phyloP scores from a whole-genome alignment of 2,797 vertebrate genomes.

The Paramormyrops hopkinsi region DNA sequence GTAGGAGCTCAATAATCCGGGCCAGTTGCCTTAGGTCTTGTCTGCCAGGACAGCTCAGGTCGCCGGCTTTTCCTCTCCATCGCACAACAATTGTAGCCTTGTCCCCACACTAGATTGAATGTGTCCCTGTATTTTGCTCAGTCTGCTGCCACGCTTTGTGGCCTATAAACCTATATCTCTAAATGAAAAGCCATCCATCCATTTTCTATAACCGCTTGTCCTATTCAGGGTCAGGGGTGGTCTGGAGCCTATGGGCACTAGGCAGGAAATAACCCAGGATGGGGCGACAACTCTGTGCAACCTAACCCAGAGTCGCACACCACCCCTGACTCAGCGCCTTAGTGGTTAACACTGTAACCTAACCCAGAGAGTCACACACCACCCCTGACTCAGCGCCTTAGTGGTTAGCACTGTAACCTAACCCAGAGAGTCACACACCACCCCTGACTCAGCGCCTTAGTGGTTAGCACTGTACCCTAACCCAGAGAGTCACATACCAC shows the following conservation, averaged over 20 bases:
- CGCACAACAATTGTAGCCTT: slow-evolving; percentile 4
- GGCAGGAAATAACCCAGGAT: neutral
- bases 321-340: neutral
- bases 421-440: neutral
- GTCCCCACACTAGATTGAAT: neutral
- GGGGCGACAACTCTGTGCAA: neutral
- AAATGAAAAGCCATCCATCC: neutral
- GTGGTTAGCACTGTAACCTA: neutral
- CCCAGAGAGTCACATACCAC: neutral
- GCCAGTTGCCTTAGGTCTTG: neutral
- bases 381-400: neutral
- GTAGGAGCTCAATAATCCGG: neutral
- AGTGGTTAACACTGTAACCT: neutral
- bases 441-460: neutral
- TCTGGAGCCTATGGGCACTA: neutral
- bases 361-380: neutral
- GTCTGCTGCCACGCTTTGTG: neutral
- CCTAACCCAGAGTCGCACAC: neutral
- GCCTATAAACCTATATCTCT: neutral
- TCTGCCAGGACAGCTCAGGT: neutral
- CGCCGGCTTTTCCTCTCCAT: neutral
- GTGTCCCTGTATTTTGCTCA: neutral
- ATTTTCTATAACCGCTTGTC: neutral
- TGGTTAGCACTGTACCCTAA: neutral
- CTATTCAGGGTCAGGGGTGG: neutral